Evolutionary conservation across 2,113 vertebrate species (phyloP).

Genomic region (Lonchura striata): DNA sequence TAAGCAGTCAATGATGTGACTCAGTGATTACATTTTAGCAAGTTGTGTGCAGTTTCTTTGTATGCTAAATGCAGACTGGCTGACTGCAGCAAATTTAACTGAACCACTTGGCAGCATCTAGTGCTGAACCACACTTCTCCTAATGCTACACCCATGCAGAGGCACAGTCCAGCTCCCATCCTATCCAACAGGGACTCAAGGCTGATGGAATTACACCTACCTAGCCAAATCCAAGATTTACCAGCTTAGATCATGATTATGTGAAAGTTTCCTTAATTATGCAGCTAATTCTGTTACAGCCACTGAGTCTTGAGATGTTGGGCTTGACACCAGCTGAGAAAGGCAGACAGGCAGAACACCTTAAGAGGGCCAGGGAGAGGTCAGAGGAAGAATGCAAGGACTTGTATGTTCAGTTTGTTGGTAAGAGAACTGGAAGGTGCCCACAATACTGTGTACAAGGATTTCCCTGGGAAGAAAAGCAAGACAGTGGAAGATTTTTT

Average conservation of each 20-base stretch:
- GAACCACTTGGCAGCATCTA: slow-evolving; percentile 32
- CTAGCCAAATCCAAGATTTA: background rate
- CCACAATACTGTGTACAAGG: background rate
- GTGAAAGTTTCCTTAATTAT: background rate
- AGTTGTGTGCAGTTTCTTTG: slow-evolving; percentile 42
- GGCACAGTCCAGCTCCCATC: background rate
- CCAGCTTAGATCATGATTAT: background rate
- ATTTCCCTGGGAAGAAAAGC: background rate
- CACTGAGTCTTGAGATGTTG: background rate
- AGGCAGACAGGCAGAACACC: background rate
- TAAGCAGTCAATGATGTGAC: slow-evolving; percentile 59
- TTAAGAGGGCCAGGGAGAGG: background rate
- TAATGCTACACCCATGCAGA: background rate
- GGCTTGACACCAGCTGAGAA: background rate
- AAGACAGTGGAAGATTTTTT: background rate
- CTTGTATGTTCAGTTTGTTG: background rate
- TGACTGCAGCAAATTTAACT: slow-evolving; percentile 52
- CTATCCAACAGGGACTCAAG: accelerated
- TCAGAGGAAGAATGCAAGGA: background rate
- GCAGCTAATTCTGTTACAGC: background rate
- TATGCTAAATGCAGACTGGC: slow-evolving; percentile 47
- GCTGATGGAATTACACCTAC: background rate
- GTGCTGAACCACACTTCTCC: slow-evolving; percentile 2
- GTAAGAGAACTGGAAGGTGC: background rate
- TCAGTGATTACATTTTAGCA: slow-evolving; percentile 72